Evolutionary conservation across 2,888 invertebrate genomes (phyloP).

Genomic region (Sphaerophoria rueppellii): DNA sequence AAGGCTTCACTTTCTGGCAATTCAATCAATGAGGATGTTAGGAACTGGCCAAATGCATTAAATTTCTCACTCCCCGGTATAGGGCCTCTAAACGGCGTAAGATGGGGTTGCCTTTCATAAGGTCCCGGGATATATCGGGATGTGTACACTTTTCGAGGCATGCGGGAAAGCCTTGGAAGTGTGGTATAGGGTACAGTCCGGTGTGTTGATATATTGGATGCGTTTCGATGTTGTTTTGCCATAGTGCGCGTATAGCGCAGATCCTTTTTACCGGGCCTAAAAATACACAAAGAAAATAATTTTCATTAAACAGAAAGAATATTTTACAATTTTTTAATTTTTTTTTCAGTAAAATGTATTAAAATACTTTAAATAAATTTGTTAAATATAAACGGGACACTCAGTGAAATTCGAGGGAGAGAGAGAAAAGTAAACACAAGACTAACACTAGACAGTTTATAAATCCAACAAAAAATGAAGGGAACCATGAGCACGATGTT

Average conservation of each 20-base stretch:
- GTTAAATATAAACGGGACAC: no score
- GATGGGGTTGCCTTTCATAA: constrained; percentile 41
- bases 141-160: constrained; percentile 33
- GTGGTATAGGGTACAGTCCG: not conserved
- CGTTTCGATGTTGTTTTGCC: constrained; percentile 21
- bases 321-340: no score
- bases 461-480: no score
- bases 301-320: no score
- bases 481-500: no score
- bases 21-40: constrained; percentile 78
- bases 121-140: constrained; percentile 13
- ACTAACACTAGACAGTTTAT: no score
- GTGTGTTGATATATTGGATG: not conserved
- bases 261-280: constrained; percentile 41
- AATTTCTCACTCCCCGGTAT: constrained; percentile 75
- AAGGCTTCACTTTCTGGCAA: constrained; percentile 78
- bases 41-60: constrained; percentile 78
- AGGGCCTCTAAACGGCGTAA: constrained; percentile 1
- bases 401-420: no score
- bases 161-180: not conserved
- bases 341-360: no score
- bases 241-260: constrained; percentile 40
- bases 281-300: constrained; percentile 16
- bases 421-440: no score
- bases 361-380: no score